Evolutionary conservation across 2,888 invertebrate genomes (phyloP).

Genomic region (Rotaria magnacalcarata): DNA sequence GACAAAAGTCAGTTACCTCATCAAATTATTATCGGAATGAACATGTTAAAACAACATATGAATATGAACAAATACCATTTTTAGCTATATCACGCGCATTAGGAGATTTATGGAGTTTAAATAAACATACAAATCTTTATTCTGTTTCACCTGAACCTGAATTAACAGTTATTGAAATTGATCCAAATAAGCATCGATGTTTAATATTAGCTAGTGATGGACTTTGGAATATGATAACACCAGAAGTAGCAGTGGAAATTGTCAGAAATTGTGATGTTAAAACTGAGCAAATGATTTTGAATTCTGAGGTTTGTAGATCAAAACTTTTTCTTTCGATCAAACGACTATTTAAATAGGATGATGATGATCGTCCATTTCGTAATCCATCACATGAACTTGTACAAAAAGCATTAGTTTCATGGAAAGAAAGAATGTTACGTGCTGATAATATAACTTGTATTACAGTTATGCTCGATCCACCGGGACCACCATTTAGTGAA

Average conservation of each 20-base stretch:
- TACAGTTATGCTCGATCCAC: conserved; percentile 81
- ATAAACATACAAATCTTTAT: conserved; percentile 80
- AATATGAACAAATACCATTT: conserved; percentile 57
- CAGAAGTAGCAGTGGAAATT: conserved; percentile 75
- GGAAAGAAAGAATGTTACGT: conserved; percentile 77
- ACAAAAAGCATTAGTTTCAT: conserved; percentile 73
- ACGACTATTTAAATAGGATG: neutral
- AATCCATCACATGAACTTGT: conserved; percentile 87
- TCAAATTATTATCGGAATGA: conserved; percentile 18
- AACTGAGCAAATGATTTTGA: conserved; percentile 45
- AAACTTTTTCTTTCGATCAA: neutral
- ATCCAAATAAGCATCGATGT: conserved; percentile 67
- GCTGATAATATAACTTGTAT: conserved; percentile 97
- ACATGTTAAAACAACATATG: conserved; percentile 66
- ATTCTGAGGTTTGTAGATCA: conserved; percentile 40
- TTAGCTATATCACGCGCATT: conserved; percentile 89
- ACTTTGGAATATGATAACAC: conserved; percentile 86
- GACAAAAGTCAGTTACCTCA: conserved; percentile 64
- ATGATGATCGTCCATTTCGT: conserved; percentile 57
- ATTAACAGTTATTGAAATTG: conserved; percentile 78
- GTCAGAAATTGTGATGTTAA: conserved; percentile 61
- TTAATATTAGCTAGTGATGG: conserved; percentile 93
- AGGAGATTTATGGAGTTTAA: conserved; percentile 96
- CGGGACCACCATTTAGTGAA: conserved; percentile 69
- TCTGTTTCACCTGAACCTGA: conserved; percentile 95